Evolutionary conservation across 2,113 vertebrate species (phyloP).

Genomic region (Aix galericulata): DNA sequence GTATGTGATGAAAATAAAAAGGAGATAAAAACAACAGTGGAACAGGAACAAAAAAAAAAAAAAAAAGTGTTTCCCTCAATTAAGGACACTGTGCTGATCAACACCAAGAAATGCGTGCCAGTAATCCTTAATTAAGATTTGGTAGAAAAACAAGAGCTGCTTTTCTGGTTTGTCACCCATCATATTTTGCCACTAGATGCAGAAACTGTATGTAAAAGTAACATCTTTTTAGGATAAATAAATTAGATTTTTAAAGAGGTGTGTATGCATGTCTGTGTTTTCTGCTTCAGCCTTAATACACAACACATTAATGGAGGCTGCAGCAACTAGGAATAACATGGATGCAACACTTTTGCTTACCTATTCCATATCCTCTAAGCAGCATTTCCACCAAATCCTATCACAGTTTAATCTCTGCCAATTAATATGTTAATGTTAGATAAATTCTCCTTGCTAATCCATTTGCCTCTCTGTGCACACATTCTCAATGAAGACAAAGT

Average conservation of each 20-base stretch:
- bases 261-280: background rate
- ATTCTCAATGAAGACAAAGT: too few relatives aligned
- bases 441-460: background rate
- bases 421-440: background rate
- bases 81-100: rapidly evolving
- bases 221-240: background rate
- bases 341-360: background rate
- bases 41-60: background rate
- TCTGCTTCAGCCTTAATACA: background rate
- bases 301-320: background rate
- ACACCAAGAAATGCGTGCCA: background rate
- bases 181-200: background rate
- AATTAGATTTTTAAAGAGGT: background rate
- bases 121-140: background rate
- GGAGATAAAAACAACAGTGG: background rate
- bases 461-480: too few relatives aligned
- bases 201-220: background rate
- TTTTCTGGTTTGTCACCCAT: background rate
- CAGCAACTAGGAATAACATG: background rate
- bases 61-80: background rate
- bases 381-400: background rate
- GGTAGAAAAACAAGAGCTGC: background rate
- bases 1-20: background rate
- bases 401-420: background rate
- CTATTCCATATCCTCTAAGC: background rate